These are phyloP conservation scores for Xanthia togata DNA, from an alignment of 2,888 invertebrate genomes.

Conservation along the genomic window DNA sequence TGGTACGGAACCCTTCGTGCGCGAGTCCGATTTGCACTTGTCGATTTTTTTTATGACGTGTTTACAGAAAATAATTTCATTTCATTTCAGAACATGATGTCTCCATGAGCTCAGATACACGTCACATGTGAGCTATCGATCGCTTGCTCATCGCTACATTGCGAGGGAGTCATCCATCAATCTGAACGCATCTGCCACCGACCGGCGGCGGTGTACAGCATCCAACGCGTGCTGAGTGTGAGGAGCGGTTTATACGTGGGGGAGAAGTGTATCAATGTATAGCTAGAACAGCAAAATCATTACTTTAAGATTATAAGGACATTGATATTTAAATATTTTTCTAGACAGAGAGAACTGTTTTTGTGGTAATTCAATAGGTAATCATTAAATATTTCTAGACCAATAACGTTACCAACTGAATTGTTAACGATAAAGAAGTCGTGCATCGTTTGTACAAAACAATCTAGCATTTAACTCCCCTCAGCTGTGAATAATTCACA, in stretches of 20 bases:
- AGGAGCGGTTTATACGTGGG: background rate
- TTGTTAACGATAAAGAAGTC: constrained; percentile 16
- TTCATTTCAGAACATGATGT: background rate
- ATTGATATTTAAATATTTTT: background rate
- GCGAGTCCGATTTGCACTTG: too few relatives aligned
- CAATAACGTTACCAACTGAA: constrained; percentile 24
- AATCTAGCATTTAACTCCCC: constrained; percentile 28
- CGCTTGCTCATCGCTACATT: constrained; percentile 20
- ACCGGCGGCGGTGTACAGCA: background rate
- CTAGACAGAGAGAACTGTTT: background rate
- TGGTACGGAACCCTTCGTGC: too few relatives aligned
- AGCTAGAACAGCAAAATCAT: background rate
- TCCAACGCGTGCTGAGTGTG: background rate
- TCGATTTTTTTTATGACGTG: too few relatives aligned
- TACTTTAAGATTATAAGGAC: background rate
- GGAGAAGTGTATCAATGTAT: background rate
- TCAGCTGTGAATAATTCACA: constrained; percentile 38
- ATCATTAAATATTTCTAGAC: constrained; percentile 4
- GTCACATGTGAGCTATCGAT: constrained; percentile 28
- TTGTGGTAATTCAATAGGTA: background rate
- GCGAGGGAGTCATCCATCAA: constrained; percentile 27
- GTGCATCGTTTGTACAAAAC: constrained; percentile 1
- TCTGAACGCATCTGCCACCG: constrained; percentile 7
- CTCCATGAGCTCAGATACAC: background rate
- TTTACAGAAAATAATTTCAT: too few relatives aligned